These are phyloP conservation scores for Sweltsa coloradensis DNA, from an alignment of 1,140 invertebrate genomes.

Conservation along the genomic window DNA sequence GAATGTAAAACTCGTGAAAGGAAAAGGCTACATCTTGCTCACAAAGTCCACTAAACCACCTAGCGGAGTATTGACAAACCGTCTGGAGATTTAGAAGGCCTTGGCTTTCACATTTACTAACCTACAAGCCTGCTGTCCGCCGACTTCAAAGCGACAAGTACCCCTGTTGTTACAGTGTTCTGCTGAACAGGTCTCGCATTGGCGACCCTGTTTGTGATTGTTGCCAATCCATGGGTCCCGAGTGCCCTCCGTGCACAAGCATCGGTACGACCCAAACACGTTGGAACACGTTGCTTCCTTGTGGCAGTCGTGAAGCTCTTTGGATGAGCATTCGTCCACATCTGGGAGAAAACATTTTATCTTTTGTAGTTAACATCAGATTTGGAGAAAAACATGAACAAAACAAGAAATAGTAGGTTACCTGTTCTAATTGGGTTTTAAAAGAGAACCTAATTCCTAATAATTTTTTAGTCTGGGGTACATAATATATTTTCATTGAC, in stretches of 20 bases:
- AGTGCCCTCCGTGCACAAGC: constrained; percentile 67
- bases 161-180: constrained; percentile 74
- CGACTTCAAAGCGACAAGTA: constrained; percentile 57
- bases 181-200: constrained; percentile 58
- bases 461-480: no score
- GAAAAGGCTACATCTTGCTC: no score
- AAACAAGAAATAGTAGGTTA: no score
- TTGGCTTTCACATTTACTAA: no score
- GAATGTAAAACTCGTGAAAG: no score
- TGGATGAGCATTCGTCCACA: constrained; percentile 75
- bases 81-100: no score
- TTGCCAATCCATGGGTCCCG: constrained; percentile 57
- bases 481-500: no score
- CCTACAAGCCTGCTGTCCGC: constrained; percentile 66
- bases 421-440: no score
- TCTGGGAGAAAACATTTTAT: constrained; percentile 40
- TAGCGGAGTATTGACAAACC: not conserved
- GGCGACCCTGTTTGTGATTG: constrained; percentile 48
- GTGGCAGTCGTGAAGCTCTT: constrained; percentile 86
- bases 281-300: constrained; percentile 76
- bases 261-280: constrained; percentile 78
- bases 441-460: no score
- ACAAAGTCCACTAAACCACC: no score
- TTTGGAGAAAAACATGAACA: no score
- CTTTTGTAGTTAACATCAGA: no score